phyloP scores from a whole-genome alignment of 2,888 invertebrate genomes.

The Ormyrus nitidulus region DNA sequence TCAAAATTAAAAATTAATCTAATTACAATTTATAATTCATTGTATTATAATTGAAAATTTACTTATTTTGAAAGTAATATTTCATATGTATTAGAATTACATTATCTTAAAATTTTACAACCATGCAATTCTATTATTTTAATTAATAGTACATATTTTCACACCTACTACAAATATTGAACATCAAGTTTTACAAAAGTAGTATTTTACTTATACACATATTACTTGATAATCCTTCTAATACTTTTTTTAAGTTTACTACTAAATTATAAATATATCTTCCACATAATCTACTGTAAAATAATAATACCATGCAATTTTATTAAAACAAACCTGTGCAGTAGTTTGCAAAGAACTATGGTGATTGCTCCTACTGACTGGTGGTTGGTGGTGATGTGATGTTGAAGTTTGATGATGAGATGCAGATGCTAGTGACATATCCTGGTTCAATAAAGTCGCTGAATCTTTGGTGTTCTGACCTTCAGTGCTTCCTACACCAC shows the following conservation, averaged over 20 bases:
- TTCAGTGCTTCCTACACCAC: conserved; percentile 75
- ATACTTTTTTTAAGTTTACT: not conserved
- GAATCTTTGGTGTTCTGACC: conserved; percentile 67
- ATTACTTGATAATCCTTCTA: too few relatives aligned
- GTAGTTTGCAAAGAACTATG: conserved; percentile 70
- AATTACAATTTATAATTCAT: not conserved
- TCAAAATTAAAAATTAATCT: not conserved
- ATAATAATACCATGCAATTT: conserved; percentile 58
- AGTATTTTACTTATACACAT: too few relatives aligned
- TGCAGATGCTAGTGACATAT: conserved; percentile 70
- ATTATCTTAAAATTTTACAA: too few relatives aligned
- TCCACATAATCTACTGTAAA: conserved; percentile 23
- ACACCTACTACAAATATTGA: too few relatives aligned
- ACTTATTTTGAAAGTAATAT: too few relatives aligned
- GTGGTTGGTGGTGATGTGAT: conserved; percentile 69
- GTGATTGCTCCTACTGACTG: conserved; percentile 69
- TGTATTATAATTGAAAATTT: not conserved
- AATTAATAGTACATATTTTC: too few relatives aligned
- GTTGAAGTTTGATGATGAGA: conserved; percentile 69
- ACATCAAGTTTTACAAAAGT: too few relatives aligned
- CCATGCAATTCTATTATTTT: too few relatives aligned
- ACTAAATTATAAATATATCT: not conserved
- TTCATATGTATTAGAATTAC: too few relatives aligned
- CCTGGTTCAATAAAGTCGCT: conserved; percentile 68
- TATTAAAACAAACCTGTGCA: conserved; percentile 72